Base-by-base conservation (phyloP, 2,113 vertebrate genomes). In the Meles meles region DNA sequence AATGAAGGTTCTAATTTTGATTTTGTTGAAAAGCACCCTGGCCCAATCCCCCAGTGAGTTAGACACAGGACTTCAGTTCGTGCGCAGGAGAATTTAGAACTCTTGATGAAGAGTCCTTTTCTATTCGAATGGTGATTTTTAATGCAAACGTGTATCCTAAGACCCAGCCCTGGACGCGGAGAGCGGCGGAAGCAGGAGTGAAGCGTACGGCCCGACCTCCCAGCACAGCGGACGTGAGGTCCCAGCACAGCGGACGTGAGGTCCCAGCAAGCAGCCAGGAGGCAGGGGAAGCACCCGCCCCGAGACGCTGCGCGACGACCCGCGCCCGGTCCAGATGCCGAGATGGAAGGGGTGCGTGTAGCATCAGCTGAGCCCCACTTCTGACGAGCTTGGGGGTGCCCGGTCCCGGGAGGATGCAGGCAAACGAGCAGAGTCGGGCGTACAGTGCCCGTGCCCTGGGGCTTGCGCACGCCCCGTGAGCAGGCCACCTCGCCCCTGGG, bases 291-390 rank as follows among this genome's bases (percentile, higher is more conserved):
- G 1, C 31, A 6, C 1, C 6, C 1, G 4, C 3, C 0, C 9
- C 1, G 4, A 0, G 23, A 42, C 12, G 42, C 0, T 0, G 2
- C 1, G 31, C 5, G 9, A 47, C 8, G 47, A 21, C 47, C 0
- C 20, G 27, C 27, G 5, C 4, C 44, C 49, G 14, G n/a, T 20
- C 17, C 13, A 17, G 34, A 4, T 14, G 55, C 23, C 4, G 6
- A 59, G 67, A 17, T 29, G 29, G 59, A 34, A 13, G 57, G 15
- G 5, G 20, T 0, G 1, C 1, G 0, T 42, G 20, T 37, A 3
- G 17, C 55, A 3, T 44, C 17, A 57, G 67, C 8, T 2, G 44
- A 44, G 11, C n/a, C 37, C 5, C 18, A 18, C 6, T 31, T 5
- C 7, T n/a, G 57, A 3, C 69, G 39, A 49, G 13, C 14, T 23